Base-by-base conservation (phyloP, 2,797 vertebrate species). In the Leptoclinus maculatus region DNA sequence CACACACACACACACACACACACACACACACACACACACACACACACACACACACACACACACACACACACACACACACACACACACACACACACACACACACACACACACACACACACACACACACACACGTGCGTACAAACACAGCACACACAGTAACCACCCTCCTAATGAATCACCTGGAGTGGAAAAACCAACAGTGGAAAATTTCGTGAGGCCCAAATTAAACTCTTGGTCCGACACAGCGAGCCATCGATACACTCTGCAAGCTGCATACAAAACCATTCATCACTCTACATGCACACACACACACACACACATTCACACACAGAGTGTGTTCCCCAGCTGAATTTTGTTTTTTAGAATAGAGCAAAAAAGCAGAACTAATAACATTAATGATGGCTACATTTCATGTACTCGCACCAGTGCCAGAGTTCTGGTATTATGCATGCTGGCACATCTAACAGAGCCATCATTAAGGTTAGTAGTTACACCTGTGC, bases 141-240 rank as follows among this genome's bases (percentile, higher is more conserved):
- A 76, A 66, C 53, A 67, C 81, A 73, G 74, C 74, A 78, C 73
- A 86, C 84, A 88, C 72, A 75, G 86, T 87, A 89, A 92, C 90
- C 82, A 88, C 86, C 76, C 82, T 79, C 72, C 79, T 88, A 91
- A 94, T 94, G 93, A 95, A 95, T 94, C 94, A 96, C 94, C 94
- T 95, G 92, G 89, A 93, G 90, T 94, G 95, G 95, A 96, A 95
- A 95, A 94, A 93, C 92, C 92, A 95, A 95, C 95, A 94, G 90
- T 92, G 94, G 95, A 95, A 95, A 93, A 94, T 93, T 92, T 95
- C 92, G 92, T 83, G 57, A 77, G 90, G 91, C 87, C 86, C 71
- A 86, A 92, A 90, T 93, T 91, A 92, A 94, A 93, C 91, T 88
- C 82, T 83, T 79, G 78, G 84, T 78, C 81, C 86, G 88, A 92